Base-by-base conservation (phyloP, 2,888 invertebrate genomes). In the Anaspis maculata region DNA sequence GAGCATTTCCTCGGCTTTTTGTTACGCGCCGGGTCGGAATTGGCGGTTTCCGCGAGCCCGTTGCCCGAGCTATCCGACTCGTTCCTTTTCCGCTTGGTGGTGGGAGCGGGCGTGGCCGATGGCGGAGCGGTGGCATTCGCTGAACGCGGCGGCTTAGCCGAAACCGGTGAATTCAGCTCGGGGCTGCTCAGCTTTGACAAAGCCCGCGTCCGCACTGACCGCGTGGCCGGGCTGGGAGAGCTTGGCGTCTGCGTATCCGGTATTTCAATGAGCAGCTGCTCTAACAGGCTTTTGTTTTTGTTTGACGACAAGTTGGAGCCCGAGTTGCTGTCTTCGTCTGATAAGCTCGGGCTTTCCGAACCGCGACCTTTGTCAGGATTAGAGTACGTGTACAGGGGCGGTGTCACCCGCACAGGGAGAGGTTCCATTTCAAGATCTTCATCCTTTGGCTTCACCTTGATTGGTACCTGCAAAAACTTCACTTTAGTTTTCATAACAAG, bases 261-360 rank as follows among this genome's bases (percentile, higher is more conserved):
- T 49, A 89, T 89, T 61, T 89, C 89, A 49, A 89, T 89, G 2
- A 87, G 71, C 49, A 89, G 72, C 57, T 88, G 87, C 54, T 86
- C 83, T 24, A 85, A 66, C 28, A 82, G 59, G 32, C 79, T 79
- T 51, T 76, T 24, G 30, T 19, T 76, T 4, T 7, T 19, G 19
- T 19, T 19, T 6, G 19, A 27, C 19, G 19, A 5, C n/a, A 28
- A 16, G 21, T 19, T 30, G 10, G 32, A 28, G 16, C 48, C 19
- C 12, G 49, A 46, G 26, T 49, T 54, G 39, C 48, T 52, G 39
- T 57, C 56, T 13, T 61, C 58, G 37, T 61, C 59, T 10, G 57
- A 57, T 12, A 56, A 29, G 12, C 48, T 44, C 43, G 64, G 62
- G 44, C 62, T 64, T 14, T 61, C 63, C 4, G 59, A 54, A 25